Percentiles rank a stretch among this genome's conserved stretches.
These are phyloP conservation scores for Elanus axillaris DNA, from an alignment of 2,113 vertebrate species.

Conservation along the genomic window DNA sequence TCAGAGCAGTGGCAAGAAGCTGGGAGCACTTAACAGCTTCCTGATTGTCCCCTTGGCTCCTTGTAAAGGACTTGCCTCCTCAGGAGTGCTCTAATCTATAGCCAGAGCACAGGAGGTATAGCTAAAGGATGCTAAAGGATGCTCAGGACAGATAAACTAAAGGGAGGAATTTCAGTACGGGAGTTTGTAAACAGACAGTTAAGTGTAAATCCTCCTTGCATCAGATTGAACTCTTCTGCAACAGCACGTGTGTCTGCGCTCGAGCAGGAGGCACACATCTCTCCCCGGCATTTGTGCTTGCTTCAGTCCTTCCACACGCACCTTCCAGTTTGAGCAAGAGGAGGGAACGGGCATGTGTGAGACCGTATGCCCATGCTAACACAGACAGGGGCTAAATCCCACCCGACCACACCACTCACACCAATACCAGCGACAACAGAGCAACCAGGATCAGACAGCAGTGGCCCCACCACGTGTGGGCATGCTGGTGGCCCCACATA, in stretches of 20 bases:
- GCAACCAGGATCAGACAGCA: rapidly evolving
- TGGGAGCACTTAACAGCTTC: not conserved
- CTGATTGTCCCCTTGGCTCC: not conserved
- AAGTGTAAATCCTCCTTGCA: not conserved
- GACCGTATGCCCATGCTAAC: not conserved
- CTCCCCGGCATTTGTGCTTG: not conserved
- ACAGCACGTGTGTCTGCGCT: rapidly evolving
- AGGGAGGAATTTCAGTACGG: not conserved
- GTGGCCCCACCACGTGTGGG: too few relatives aligned
- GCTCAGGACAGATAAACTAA: not conserved
- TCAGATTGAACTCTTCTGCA: not conserved
- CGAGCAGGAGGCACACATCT: not conserved
- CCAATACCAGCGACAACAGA: too few relatives aligned
- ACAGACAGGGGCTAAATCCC: not conserved
- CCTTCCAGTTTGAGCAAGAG: not conserved
- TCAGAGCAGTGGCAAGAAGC: not conserved
- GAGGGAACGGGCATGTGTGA: not conserved
- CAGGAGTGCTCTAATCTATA: not conserved
- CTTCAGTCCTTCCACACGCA: rapidly evolving
- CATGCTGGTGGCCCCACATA: rapidly evolving
- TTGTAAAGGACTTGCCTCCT: not conserved
- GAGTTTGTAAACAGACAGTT: constrained; percentile 1
- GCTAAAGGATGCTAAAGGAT: not conserved
- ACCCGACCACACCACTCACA: rapidly evolving
- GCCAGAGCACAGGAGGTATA: not conserved